These are phyloP conservation scores for Goniozus legneri DNA, from an alignment of 1,140 invertebrate species.

Conservation along the genomic window DNA sequence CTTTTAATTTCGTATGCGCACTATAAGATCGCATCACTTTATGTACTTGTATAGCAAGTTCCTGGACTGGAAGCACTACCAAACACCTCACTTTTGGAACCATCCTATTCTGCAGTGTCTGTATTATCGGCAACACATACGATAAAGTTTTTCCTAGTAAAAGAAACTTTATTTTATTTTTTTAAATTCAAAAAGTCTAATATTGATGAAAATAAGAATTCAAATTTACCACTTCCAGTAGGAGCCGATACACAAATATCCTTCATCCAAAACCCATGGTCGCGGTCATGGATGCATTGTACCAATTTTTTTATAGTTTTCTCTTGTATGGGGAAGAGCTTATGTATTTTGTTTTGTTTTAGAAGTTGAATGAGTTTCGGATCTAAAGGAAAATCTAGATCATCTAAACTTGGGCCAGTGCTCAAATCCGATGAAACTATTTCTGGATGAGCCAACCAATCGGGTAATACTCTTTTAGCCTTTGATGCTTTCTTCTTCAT, in stretches of 20 bases:
- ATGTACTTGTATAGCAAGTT: conserved; percentile 86
- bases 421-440: conserved; percentile 70
- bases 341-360: conserved; percentile 67
- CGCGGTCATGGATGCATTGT: conserved; percentile 58
- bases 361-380: conserved; percentile 63
- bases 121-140: conserved; percentile 89
- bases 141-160: conserved; percentile 78
- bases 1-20: conserved; percentile 67
- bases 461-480: conserved; percentile 73
- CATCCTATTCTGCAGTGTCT: conserved; percentile 55
- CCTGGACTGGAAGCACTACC: conserved; percentile 86
- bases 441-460: conserved; percentile 81
- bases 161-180: conserved; percentile 2
- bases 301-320: conserved; percentile 80
- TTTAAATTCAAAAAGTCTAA: neutral
- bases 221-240: conserved; percentile 81
- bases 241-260: conserved; percentile 97
- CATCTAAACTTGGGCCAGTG: conserved; percentile 58
- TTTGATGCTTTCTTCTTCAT: conserved; percentile 32
- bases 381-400: conserved; percentile 62
- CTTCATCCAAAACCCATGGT: conserved; percentile 62
- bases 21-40: conserved; percentile 77
- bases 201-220: neutral
- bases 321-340: conserved; percentile 86
- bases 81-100: conserved; percentile 72